Conservation (phyloP, 1,140 invertebrate species). For the Heliconius hermathena region DNA sequence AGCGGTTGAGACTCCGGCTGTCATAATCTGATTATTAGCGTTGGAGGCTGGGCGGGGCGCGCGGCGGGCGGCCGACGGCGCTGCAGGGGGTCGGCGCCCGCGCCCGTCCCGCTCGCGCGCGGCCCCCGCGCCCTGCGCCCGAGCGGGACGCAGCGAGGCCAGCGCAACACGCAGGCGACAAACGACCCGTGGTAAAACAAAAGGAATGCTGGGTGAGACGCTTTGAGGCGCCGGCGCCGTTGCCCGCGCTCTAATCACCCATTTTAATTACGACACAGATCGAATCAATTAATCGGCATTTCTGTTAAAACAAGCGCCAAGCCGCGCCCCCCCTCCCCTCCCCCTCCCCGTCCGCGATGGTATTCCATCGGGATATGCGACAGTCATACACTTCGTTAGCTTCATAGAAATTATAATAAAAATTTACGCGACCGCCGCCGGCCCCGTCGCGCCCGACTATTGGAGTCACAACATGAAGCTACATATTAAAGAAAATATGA, state of each 20-base stretch:
- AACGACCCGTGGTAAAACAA: conserved; percentile 81
- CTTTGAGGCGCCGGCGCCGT: conserved; percentile 80
- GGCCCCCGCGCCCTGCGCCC: not conserved
- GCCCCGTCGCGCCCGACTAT: conserved; percentile 23
- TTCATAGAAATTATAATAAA: conserved; percentile 45
- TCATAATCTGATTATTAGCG: conserved; percentile 81
- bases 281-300: conserved; percentile 82
- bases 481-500: conserved; percentile 40
- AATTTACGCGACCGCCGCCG: conserved; percentile 38
- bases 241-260: conserved; percentile 78
- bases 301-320: conserved; percentile 76
- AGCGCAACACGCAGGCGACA: conserved; percentile 74
- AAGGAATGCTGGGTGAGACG: conserved; percentile 79
- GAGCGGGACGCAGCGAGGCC: conserved; percentile 50
- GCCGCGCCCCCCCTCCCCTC: conserved; percentile 31
- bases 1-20: conserved; percentile 67
- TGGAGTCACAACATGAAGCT: conserved; percentile 29
- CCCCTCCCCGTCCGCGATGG: conserved; percentile 47
- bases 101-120: conserved; percentile 58
- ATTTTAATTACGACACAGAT: conserved; percentile 82
- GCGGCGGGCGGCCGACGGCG: conserved; percentile 74
- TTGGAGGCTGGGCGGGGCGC: conserved; percentile 75
- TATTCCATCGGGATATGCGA: conserved; percentile 50
- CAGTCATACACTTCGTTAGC: conserved; percentile 58
- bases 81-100: conserved; percentile 77